These are phyloP conservation scores for Napeogenes inachia DNA, from an alignment of 2,888 invertebrate species.

Conservation along the genomic window DNA sequence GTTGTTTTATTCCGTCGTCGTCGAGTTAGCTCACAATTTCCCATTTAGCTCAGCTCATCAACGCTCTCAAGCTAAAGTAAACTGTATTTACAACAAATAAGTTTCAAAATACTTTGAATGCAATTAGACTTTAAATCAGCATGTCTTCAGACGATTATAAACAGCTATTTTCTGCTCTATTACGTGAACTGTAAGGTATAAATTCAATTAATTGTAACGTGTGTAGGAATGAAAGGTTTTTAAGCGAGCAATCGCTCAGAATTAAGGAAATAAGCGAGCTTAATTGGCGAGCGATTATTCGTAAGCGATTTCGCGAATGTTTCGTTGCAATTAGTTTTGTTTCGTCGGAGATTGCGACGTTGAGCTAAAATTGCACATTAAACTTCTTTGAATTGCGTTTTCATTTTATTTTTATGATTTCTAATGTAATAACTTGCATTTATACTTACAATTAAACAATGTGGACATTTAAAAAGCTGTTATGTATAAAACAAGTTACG, in stretches of 20 bases:
- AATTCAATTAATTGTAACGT: constrained; percentile 13
- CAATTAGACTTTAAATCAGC: constrained; percentile 37
- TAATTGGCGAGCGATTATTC: constrained; percentile 69
- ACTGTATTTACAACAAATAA: constrained; percentile 36
- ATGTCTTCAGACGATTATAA: constrained; percentile 20
- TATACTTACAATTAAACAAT: no score
- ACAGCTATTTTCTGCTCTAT: constrained; percentile 29
- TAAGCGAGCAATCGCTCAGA: constrained; percentile 61
- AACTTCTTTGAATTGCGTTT: constrained; percentile 11
- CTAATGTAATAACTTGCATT: no score
- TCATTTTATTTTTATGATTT: background rate
- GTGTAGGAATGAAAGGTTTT: constrained; percentile 46
- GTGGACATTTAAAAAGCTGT: no score
- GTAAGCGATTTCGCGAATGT: constrained; percentile 41
- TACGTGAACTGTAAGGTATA: background rate
- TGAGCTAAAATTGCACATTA: constrained; percentile 24
- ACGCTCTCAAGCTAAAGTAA: constrained; percentile 34
- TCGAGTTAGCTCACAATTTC: constrained; percentile 73
- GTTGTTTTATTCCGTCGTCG: constrained; percentile 73
- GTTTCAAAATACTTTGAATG: constrained; percentile 34
- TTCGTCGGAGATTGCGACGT: constrained; percentile 36
- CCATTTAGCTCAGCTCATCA: constrained; percentile 65
- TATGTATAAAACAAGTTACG: no score
- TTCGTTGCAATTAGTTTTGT: constrained; percentile 37
- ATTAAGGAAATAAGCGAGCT: constrained; percentile 75